A percentile compares a stretch with the other conserved stretches of the same genome.
Evolutionary conservation across 1,140 invertebrate species (phyloP).

Genomic region (Leptopilina clavipes): DNA sequence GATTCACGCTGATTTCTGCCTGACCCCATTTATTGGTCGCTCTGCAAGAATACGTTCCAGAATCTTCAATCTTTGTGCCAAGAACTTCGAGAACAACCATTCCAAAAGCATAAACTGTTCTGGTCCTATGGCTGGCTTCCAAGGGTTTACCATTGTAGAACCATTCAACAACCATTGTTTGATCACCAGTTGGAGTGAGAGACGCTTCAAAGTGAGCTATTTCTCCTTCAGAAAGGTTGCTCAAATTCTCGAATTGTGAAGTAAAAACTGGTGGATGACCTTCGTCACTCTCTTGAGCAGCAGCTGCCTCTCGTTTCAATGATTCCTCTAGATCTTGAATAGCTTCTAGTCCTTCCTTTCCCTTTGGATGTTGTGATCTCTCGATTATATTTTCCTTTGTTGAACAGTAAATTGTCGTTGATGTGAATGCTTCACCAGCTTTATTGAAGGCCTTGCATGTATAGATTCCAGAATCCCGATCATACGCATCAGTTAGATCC

Average conservation of each 20-base stretch:
- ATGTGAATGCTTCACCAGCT: conserved; percentile 92
- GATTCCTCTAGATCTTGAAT: conserved; percentile 94
- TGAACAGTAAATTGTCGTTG: conserved; percentile 89
- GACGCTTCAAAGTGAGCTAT: conserved; percentile 96
- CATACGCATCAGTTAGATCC: conserved; percentile 91
- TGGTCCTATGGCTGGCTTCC: conserved; percentile 90
- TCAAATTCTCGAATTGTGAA: conserved; percentile 88
- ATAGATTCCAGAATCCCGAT: conserved; percentile 95
- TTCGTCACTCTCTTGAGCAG: conserved; percentile 81
- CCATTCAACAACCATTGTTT: conserved; percentile 98
- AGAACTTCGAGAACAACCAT: conserved; percentile 96
- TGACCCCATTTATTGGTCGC: conserved; percentile 92
- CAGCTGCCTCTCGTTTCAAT: conserved; percentile 81
- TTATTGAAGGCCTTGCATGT: conserved; percentile 92
- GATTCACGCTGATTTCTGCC: conserved; percentile 88
- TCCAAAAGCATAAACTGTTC: conserved; percentile 95
- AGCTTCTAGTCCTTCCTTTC: conserved; percentile 90
- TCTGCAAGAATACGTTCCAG: conserved; percentile 89
- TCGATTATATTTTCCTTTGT: conserved; percentile 90
- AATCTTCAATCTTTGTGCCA: conserved; percentile 91
- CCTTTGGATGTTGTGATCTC: conserved; percentile 93
- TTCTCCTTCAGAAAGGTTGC: conserved; percentile 90
- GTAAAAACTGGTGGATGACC: conserved; percentile 92
- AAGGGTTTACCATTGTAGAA: conserved; percentile 94
- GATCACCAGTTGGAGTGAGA: conserved; percentile 93